These are phyloP conservation scores for Phyllotis vaccarum DNA, from an alignment of 2,797 vertebrate genomes.

Conservation along the genomic window DNA sequence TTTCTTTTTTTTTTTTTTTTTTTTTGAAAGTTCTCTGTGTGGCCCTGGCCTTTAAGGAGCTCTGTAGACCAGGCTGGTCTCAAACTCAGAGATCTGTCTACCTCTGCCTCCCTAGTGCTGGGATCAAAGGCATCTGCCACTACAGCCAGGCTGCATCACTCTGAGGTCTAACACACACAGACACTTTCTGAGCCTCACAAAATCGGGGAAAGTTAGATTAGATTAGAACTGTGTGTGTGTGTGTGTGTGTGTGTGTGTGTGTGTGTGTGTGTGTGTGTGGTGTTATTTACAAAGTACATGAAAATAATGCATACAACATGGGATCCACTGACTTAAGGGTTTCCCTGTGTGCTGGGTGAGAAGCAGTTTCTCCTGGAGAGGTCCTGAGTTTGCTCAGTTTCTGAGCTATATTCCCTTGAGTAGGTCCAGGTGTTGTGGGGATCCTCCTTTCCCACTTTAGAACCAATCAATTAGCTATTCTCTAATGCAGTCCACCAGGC, in stretches of 20 bases:
- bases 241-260: background rate
- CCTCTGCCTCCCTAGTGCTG: background rate
- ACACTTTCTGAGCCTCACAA: conserved; percentile 54
- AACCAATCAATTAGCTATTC: background rate
- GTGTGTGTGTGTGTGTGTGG: background rate
- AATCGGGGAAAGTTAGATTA: conserved; percentile 77
- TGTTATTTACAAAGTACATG: conserved; percentile 73
- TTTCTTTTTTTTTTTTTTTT: too few relatives aligned
- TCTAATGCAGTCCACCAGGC: background rate
- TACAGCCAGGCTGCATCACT: background rate
- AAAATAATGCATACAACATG: conserved; percentile 60
- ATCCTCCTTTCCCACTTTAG: background rate
- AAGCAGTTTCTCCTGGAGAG: conserved; percentile 70
- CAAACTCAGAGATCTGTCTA: background rate
- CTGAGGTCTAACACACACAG: conserved; percentile 65
- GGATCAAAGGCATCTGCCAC: background rate
- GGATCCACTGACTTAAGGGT: conserved; percentile 57
- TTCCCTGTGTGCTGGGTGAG: conserved; percentile 44
- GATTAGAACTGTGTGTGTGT: conserved; percentile 3
- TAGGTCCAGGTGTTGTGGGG: background rate
- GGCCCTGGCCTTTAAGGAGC: background rate
- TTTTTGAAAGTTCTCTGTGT: background rate
- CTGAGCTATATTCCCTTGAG: background rate
- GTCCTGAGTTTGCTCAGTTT: background rate
- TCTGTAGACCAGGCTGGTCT: background rate